Base-by-base conservation (phyloP, 2,113 vertebrate genomes). In the Pagrus major region DNA sequence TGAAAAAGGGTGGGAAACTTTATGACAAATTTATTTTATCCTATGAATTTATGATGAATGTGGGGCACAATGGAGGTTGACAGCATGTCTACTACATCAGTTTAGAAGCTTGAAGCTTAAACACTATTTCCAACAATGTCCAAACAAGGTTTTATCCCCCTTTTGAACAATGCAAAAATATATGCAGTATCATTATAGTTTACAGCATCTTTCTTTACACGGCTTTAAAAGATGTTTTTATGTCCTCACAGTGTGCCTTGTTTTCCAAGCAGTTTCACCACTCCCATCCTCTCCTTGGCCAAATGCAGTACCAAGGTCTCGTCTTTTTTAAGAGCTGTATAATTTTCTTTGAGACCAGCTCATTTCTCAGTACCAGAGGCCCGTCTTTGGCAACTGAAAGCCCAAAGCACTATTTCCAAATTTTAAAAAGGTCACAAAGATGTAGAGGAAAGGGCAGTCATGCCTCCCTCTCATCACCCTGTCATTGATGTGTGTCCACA, bases 341-440 rank as follows among this genome's bases (percentile, higher is more conserved):
- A 76, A 79, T 70, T 52, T 55, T 66, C 25, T 61, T 70, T 35
- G 41, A 72, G 64, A 41, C 73, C 37, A 31, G 21, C 33, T 63
- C n/a, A 37, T 84, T 88, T 78, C 63, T 67, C 51, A 74, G 42
- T n/a, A 31, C 29, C 39, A 55, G 6, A 0, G 29, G 31, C 42
- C 61, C 29, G 52, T 82, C 63, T 63, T 71, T 73, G 61, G 68
- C 42, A 68, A 56, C 39, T 31, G 41, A 81, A 76, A 76, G 76
- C 76, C 74, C 71, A 41, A 25, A 76, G 81, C 82, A 60, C 58
- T 70, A 75, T 79, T 86, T 71, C 78, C 51, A 86, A 78, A 89
- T 82, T 80, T 85, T 78, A 80, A 83, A 93, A 93, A 93, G 89
- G 91, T 93, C 89, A 92, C 65, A 64, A 59, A 79, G 79, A 85